Conservation (phyloP, 1,140 invertebrate genomes). For the Zeugodacus cucurbitae region DNA sequence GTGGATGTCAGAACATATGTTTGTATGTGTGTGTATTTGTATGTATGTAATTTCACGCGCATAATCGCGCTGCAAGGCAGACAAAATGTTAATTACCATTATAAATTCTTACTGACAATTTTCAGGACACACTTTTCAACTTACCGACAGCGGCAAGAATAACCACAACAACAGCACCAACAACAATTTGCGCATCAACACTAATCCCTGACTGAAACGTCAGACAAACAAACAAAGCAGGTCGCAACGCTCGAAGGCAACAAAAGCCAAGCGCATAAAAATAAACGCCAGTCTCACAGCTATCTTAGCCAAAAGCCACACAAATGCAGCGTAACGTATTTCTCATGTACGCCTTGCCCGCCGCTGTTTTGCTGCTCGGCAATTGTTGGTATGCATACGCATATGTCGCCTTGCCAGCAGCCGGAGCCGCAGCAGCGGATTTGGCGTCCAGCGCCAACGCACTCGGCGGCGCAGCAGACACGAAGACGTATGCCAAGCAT, state of each 20-base stretch:
- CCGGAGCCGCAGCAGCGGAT: not conserved
- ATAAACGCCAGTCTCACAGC: not conserved
- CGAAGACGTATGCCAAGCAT: conserved; percentile 8
- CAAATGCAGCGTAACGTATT: conserved; percentile 38
- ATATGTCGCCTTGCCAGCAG: conserved; percentile 16
- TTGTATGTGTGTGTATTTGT: not conserved
- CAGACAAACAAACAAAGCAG: not conserved
- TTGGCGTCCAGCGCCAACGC: not conserved
- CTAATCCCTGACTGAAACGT: not conserved
- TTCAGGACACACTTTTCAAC: not conserved
- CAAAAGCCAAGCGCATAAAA: not conserved
- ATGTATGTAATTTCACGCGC: not conserved
- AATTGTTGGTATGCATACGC: conserved; percentile 12
- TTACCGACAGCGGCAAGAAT: not conserved
- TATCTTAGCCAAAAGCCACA: not conserved
- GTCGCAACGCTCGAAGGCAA: not conserved
- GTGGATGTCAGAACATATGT: not conserved
- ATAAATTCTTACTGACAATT: conserved; percentile 28
- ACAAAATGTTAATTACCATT: conserved; percentile 41
- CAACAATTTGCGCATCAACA: not conserved
- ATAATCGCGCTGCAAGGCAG: not conserved
- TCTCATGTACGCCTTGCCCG: not conserved
- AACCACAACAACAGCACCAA: not conserved
- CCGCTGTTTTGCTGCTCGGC: not conserved
- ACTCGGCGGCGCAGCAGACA: not conserved